Evolutionary conservation across 2,888 invertebrate genomes (phyloP).

Genomic region (Aspidiotus rigidus): DNA sequence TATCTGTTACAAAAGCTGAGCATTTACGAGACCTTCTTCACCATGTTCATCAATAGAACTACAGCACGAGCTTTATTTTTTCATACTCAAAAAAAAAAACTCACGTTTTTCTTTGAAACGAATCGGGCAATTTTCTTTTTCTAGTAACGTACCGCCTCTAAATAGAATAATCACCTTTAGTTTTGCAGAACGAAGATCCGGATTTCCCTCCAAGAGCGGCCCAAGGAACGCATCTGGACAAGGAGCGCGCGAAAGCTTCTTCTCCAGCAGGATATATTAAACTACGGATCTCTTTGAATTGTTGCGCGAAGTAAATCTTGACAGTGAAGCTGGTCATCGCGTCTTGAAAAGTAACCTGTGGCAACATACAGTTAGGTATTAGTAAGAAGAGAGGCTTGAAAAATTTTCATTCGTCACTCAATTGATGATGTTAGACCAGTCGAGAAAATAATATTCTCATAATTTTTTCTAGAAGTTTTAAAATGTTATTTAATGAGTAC

Average conservation of each 20-base stretch:
- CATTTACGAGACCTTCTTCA: too few species aligned
- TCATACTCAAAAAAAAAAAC: too few species aligned
- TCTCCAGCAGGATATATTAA: slow-evolving; percentile 55
- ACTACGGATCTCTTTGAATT: slow-evolving; percentile 72
- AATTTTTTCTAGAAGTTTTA: too few species aligned
- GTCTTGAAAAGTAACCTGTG: slow-evolving; percentile 49
- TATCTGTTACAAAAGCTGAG: too few species aligned
- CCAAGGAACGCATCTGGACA: slow-evolving; percentile 80
- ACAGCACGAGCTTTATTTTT: too few species aligned
- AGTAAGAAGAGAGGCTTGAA: slow-evolving; percentile 2
- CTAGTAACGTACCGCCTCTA: too few species aligned
- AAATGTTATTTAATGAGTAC: too few species aligned
- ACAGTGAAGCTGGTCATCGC: slow-evolving; percentile 74
- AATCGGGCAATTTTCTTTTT: too few species aligned
- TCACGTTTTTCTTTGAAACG: too few species aligned
- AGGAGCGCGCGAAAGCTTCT: slow-evolving; percentile 72
- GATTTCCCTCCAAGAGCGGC: slow-evolving; percentile 94
- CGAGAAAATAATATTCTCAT: too few species aligned
- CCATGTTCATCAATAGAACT: too few species aligned
- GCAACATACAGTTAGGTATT: neutral
- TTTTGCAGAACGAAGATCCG: slow-evolving; percentile 92
- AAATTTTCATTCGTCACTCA: neutral
- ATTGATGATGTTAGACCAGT: too few species aligned
- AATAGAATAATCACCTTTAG: slow-evolving; percentile 52
- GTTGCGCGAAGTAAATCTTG: slow-evolving; percentile 79